These are phyloP conservation scores for Ambastaia sidthimunki DNA, from an alignment of 2,797 vertebrate species.

Conservation along the genomic window DNA sequence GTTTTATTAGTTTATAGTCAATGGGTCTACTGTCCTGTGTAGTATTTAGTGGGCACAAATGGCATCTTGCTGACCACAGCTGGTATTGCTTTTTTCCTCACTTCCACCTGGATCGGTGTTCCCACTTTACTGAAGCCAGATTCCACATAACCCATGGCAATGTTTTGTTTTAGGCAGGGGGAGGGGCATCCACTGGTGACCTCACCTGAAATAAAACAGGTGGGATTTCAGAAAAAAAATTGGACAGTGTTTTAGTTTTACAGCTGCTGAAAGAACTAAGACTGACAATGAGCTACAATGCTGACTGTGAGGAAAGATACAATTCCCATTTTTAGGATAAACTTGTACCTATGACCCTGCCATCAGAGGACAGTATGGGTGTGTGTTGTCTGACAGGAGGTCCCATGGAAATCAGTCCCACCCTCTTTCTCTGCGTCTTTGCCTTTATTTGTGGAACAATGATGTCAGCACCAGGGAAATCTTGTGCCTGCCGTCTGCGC, in stretches of 20 bases:
- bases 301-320: neutral
- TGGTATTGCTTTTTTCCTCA: constrained; percentile 87
- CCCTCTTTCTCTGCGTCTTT: constrained; percentile 85
- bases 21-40: constrained; percentile 69
- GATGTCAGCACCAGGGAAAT: constrained; percentile 89
- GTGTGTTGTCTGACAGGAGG: constrained; percentile 89
- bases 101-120: constrained; percentile 85
- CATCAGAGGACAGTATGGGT: constrained; percentile 82
- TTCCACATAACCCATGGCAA: constrained; percentile 95
- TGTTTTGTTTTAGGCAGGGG: constrained; percentile 90
- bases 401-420: constrained; percentile 87
- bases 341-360: constrained; percentile 83
- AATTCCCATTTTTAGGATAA: neutral
- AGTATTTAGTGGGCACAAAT: constrained; percentile 91
- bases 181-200: constrained; percentile 97
- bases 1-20: neutral
- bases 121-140: constrained; percentile 78
- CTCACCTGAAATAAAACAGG: constrained; percentile 75
- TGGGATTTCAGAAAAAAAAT: neutral
- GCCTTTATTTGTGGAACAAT: constrained; percentile 91
- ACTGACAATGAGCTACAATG: neutral
- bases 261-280: too few relatives aligned
- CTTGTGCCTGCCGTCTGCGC: constrained; percentile 82
- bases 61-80: constrained; percentile 92
- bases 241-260: neutral